phyloP scores from a whole-genome alignment of 1,140 invertebrate species.

The Heliothis virescens region DNA sequence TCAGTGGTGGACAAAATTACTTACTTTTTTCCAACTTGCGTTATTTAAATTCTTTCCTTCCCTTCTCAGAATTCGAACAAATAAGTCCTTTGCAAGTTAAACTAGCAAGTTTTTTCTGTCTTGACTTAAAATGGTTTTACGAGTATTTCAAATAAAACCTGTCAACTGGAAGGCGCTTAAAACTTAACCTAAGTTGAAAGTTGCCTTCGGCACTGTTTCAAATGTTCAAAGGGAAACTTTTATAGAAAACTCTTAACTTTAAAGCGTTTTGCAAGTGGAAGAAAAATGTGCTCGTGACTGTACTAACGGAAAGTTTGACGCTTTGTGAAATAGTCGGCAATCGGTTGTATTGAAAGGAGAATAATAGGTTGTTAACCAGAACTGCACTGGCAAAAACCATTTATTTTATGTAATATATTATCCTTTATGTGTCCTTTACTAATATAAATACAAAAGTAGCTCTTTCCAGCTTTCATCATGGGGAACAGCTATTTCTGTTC shows the following conservation, averaged over 20 bases:
- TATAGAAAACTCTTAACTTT: slow-evolving; percentile 35
- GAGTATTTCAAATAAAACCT: slow-evolving; percentile 36
- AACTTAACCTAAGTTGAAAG: slow-evolving; percentile 37
- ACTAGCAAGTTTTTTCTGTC: slow-evolving; percentile 14
- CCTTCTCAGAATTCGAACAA: neutral
- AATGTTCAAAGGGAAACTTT: slow-evolving; percentile 39
- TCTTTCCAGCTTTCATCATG: too few relatives aligned
- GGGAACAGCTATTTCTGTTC: too few relatives aligned
- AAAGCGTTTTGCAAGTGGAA: slow-evolving; percentile 29
- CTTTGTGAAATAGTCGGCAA: neutral
- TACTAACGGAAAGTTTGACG: neutral
- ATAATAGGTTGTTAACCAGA: too few relatives aligned
- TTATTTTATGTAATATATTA: too few relatives aligned
- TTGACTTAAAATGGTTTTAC: slow-evolving; percentile 24
- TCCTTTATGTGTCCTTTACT: too few relatives aligned
- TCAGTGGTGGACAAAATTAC: too few relatives aligned
- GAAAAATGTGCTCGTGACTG: slow-evolving; percentile 12
- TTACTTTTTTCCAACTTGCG: neutral
- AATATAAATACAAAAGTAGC: too few relatives aligned
- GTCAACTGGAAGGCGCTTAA: slow-evolving; percentile 38
- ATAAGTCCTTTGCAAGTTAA: neutral
- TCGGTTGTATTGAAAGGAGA: too few relatives aligned
- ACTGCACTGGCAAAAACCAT: too few relatives aligned
- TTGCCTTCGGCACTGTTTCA: slow-evolving; percentile 41
- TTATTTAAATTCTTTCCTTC: neutral